Evolutionary conservation across 37 sponge, comb jelly and placozoan genomes (phyloP).

Genomic region (Mnemiopsis leidyi): DNA sequence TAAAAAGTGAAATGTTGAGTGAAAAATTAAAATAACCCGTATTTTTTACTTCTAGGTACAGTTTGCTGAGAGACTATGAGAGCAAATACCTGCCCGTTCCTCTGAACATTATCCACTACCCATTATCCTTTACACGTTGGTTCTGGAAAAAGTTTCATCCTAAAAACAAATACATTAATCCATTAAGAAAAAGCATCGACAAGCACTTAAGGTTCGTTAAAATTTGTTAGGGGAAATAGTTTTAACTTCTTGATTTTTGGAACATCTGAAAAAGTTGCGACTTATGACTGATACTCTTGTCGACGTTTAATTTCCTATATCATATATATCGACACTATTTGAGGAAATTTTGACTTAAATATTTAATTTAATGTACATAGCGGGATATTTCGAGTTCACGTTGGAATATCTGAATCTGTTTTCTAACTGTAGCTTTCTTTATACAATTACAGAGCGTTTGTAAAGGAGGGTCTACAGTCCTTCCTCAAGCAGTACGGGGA

Average conservation of each 20-base stretch:
- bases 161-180: background rate
- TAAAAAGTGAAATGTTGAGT: too few relatives aligned
- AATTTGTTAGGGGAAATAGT: too few relatives aligned
- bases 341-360: too few relatives aligned
- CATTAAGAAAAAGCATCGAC: background rate
- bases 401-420: too few relatives aligned
- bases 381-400: too few relatives aligned
- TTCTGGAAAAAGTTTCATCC: background rate
- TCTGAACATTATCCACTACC: conserved; percentile 26
- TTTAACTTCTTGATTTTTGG: too few relatives aligned
- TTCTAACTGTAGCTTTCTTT: too few relatives aligned
- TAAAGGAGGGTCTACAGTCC: background rate
- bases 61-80: background rate
- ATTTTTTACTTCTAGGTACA: background rate
- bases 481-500: background rate
- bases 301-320: too few relatives aligned
- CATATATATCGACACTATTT: too few relatives aligned
- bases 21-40: background rate
- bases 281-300: too few relatives aligned
- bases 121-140: background rate
- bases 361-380: too few relatives aligned
- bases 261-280: too few relatives aligned
- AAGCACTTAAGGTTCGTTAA: background rate
- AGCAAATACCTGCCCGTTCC: background rate
- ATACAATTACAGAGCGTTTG: background rate